Evolutionary conservation across 2,888 invertebrate species (phyloP).

Genomic region (Meiosimyza decipiens): DNA sequence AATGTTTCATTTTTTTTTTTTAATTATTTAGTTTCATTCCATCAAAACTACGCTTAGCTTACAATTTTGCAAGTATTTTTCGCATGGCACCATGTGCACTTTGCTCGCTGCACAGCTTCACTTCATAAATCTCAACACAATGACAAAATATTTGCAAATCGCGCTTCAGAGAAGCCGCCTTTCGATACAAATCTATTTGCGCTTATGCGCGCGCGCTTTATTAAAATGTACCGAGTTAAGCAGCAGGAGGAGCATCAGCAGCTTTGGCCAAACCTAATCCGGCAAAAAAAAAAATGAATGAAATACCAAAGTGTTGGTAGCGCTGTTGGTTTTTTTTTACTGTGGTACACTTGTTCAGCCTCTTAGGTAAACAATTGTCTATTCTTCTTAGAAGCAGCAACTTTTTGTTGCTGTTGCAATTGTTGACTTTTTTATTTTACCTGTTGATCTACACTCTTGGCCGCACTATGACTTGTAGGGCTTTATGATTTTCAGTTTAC

Average conservation of each 20-base stretch:
- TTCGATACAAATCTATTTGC: slow-evolving; percentile 62
- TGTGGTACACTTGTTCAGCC: too few relatives aligned
- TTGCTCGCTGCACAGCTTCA: slow-evolving; percentile 47
- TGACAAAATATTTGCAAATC: slow-evolving; percentile 65
- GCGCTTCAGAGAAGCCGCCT: slow-evolving; percentile 62
- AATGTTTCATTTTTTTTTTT: too few relatives aligned
- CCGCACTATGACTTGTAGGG: too few relatives aligned
- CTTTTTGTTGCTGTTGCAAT: too few relatives aligned
- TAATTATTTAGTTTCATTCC: background rate
- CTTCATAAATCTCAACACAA: slow-evolving; percentile 64
- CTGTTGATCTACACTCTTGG: too few relatives aligned
- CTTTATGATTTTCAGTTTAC: too few relatives aligned
- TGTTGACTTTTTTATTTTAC: too few relatives aligned
- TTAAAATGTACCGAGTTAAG: slow-evolving; percentile 19
- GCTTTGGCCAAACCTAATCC: background rate
- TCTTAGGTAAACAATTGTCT: too few relatives aligned
- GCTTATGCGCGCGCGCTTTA: slow-evolving; percentile 10
- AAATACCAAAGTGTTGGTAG: too few relatives aligned
- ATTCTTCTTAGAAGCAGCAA: too few relatives aligned
- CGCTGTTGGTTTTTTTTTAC: too few relatives aligned
- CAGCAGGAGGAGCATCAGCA: slow-evolving; percentile 2
- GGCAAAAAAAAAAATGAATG: background rate
- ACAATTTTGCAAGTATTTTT: background rate
- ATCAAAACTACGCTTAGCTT: background rate
- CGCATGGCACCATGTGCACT: background rate